Percentiles rank a stretch among this genome's conserved stretches.
These are phyloP conservation scores for Phymastichus coffea DNA, from an alignment of 1,140 invertebrate genomes.

Conservation along the genomic window DNA sequence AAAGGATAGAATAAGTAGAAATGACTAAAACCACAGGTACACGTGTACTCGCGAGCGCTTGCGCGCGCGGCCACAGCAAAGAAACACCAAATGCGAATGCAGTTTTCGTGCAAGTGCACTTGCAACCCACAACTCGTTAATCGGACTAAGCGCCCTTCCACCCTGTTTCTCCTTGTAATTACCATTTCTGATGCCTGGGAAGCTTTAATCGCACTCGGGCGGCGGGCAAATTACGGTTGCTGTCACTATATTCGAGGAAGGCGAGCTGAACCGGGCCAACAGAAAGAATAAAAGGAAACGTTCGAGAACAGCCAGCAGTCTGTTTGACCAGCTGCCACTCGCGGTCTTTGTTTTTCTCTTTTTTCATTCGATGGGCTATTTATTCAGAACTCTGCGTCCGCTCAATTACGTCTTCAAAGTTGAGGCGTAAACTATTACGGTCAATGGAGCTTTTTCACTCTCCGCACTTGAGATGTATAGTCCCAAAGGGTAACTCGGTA, in stretches of 20 bases:
- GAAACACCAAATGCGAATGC: slow-evolving; percentile 1
- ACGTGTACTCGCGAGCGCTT: slow-evolving; percentile 12
- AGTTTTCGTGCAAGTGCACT: slow-evolving; percentile 7
- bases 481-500: too few relatives aligned
- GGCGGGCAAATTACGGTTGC: neutral
- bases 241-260: neutral
- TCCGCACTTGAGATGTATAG: too few relatives aligned
- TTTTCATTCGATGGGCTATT: too few relatives aligned
- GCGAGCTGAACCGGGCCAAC: too few relatives aligned
- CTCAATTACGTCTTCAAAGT: too few relatives aligned
- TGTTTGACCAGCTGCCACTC: slow-evolving; percentile 3
- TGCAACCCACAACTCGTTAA: neutral
- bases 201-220: neutral
- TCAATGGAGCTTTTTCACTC: too few relatives aligned
- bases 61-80: neutral
- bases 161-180: slow-evolving; percentile 3
- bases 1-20: too few relatives aligned
- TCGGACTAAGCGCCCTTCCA: neutral
- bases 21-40: slow-evolving; percentile 11
- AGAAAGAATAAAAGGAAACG: neutral
- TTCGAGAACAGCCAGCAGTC: neutral
- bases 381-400: too few relatives aligned
- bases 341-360: too few relatives aligned
- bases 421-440: too few relatives aligned
- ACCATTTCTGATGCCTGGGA: neutral